These are phyloP conservation scores for Hylia prasina DNA, from an alignment of 2,113 vertebrate species.

Conservation along the genomic window DNA sequence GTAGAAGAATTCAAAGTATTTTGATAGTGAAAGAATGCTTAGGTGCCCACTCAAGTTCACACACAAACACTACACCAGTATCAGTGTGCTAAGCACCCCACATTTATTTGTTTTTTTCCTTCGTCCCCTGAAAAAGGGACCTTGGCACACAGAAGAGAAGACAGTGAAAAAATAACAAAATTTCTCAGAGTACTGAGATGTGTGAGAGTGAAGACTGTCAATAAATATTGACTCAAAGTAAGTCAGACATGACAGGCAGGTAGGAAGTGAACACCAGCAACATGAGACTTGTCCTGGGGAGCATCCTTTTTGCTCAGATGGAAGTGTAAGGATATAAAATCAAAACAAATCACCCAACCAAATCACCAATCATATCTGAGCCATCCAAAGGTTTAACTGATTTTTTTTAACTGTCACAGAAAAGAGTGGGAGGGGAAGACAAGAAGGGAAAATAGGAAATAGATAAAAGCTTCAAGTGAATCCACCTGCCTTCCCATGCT, in stretches of 20 bases:
- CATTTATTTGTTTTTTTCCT: neutral
- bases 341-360: neutral
- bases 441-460: neutral
- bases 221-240: neutral
- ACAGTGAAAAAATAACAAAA: neutral
- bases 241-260: neutral
- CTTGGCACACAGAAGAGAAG: neutral
- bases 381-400: neutral
- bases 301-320: neutral
- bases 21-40: neutral
- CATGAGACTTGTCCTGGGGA: neutral
- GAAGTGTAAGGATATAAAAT: neutral
- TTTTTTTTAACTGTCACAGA: neutral
- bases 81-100: neutral
- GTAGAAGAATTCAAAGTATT: neutral
- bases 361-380: neutral
- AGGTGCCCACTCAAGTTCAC: neutral
- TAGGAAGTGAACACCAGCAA: neutral
- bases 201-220: neutral
- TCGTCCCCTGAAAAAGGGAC: neutral
- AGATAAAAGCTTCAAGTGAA: neutral
- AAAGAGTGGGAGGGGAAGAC: neutral
- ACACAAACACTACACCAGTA: neutral
- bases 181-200: neutral
- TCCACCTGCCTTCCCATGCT: neutral